phyloP scores from a whole-genome alignment of 2,888 invertebrate genomes.

The Diabrotica balteata region DNA sequence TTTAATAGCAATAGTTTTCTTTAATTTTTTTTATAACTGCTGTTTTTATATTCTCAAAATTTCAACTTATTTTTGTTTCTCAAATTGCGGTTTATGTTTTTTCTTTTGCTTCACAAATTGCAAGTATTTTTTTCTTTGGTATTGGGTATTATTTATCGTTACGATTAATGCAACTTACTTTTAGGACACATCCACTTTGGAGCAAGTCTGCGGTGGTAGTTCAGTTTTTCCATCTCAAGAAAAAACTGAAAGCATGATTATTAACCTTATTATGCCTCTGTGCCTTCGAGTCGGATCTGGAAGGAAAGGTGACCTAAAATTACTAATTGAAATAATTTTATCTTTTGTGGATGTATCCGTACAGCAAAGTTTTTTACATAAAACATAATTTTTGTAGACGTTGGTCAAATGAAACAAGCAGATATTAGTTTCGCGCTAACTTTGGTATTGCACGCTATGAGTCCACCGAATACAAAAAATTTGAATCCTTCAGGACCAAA shows the following conservation, averaged over 20 bases:
- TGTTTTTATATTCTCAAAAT: too few species aligned
- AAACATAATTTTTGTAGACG: constrained; percentile 67
- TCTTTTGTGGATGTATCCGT: too few species aligned
- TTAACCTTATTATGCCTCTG: constrained; percentile 95
- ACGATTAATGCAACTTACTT: not conserved
- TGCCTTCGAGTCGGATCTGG: constrained; percentile 95
- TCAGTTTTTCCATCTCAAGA: constrained; percentile 88
- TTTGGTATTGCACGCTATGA: constrained; percentile 87
- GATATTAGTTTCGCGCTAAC: constrained; percentile 92
- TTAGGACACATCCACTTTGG: constrained; percentile 86
- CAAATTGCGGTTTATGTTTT: too few species aligned
- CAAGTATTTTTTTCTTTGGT: too few species aligned
- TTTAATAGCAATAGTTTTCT: too few species aligned
- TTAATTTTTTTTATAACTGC: too few species aligned
- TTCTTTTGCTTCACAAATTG: too few species aligned
- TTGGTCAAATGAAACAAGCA: constrained; percentile 84
- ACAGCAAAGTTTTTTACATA: too few species aligned
- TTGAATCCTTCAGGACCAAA: constrained; percentile 72
- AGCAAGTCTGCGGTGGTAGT: constrained; percentile 93
- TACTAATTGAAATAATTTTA: not conserved
- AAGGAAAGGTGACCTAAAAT: constrained; percentile 75
- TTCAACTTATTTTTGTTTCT: too few species aligned
- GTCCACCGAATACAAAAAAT: constrained; percentile 77
- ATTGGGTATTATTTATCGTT: too few species aligned
- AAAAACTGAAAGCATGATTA: constrained; percentile 93